These are phyloP conservation scores for Carposina sasakii DNA, from an alignment of 1,140 invertebrate species.

Conservation along the genomic window DNA sequence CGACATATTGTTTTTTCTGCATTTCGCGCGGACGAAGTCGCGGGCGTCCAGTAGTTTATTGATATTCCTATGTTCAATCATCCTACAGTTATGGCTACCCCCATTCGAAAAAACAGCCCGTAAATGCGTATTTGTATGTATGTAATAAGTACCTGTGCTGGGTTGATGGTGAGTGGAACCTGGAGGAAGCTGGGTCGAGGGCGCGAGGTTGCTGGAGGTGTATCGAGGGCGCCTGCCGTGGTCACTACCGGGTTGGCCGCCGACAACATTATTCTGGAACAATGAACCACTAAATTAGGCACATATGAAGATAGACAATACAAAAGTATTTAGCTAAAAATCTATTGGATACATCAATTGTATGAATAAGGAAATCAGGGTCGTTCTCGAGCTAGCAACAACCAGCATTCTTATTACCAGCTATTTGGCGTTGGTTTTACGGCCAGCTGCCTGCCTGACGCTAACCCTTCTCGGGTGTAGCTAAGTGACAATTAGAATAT, in stretches of 20 bases:
- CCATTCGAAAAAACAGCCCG: not conserved
- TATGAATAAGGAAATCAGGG: no score
- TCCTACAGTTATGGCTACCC: not conserved
- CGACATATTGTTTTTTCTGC: not conserved
- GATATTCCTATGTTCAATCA: not conserved
- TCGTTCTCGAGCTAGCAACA: no score
- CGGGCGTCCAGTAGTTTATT: not conserved
- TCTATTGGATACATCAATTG: not conserved
- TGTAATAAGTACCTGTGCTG: conserved; percentile 48
- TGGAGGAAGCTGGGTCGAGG: conserved; percentile 80
- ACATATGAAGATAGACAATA: not conserved
- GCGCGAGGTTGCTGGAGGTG: conserved; percentile 67
- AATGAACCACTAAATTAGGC: not conserved
- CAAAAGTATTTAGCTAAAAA: not conserved
- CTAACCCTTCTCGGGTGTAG: no score
- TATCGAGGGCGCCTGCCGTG: conserved; percentile 45
- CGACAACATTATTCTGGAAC: conserved; percentile 67
- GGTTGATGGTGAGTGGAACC: conserved; percentile 66
- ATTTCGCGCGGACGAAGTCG: not conserved
- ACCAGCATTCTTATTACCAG: no score
- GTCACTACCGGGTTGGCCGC: conserved; percentile 61
- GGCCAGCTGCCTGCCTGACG: no score
- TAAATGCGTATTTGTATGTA: no score
- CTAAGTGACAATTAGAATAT: no score
- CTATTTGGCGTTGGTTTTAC: no score